A percentile compares a stretch with the other conserved stretches of the same genome.
Evolutionary conservation across 2,113 vertebrate genomes (phyloP).

Genomic region (Larimichthys polyactis): DNA sequence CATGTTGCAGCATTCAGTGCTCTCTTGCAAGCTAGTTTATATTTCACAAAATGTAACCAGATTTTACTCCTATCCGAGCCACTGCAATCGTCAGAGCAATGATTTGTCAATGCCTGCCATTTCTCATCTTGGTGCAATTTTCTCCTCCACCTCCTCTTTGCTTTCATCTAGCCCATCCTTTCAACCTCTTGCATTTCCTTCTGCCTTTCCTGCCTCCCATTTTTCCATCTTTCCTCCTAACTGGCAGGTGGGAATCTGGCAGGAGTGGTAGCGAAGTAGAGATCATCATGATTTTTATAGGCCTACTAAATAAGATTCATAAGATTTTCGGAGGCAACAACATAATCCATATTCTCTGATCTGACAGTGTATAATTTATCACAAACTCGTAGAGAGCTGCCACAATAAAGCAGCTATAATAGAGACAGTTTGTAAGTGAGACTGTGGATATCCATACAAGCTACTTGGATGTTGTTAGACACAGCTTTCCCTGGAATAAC

Average conservation of each 20-base stretch:
- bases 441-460: background rate
- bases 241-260: slow-evolving; percentile 38
- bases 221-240: slow-evolving; percentile 30
- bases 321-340: slow-evolving; percentile 73
- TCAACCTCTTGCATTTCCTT: slow-evolving; percentile 44
- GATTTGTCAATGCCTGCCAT: slow-evolving; percentile 40
- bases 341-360: slow-evolving; percentile 61
- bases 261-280: slow-evolving; percentile 18
- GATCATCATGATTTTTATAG: slow-evolving; percentile 61
- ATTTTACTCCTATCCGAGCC: slow-evolving; percentile 48
- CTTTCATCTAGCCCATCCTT: slow-evolving; percentile 52
- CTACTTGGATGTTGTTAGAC: background rate
- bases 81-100: slow-evolving; percentile 29
- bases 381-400: slow-evolving; percentile 14
- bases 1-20: slow-evolving; percentile 52
- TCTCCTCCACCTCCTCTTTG: slow-evolving; percentile 43
- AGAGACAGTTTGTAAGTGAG: slow-evolving; percentile 35
- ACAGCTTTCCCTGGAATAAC: background rate
- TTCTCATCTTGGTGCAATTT: slow-evolving; percentile 61
- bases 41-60: slow-evolving; percentile 47
- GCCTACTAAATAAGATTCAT: slow-evolving; percentile 42
- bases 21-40: slow-evolving; percentile 32
- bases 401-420: slow-evolving; percentile 29
- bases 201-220: slow-evolving; percentile 13
- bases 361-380: slow-evolving; percentile 49